Evolutionary conservation across 2,113 vertebrate species (phyloP).

Genomic region (Austrofundulus limnaeus): DNA sequence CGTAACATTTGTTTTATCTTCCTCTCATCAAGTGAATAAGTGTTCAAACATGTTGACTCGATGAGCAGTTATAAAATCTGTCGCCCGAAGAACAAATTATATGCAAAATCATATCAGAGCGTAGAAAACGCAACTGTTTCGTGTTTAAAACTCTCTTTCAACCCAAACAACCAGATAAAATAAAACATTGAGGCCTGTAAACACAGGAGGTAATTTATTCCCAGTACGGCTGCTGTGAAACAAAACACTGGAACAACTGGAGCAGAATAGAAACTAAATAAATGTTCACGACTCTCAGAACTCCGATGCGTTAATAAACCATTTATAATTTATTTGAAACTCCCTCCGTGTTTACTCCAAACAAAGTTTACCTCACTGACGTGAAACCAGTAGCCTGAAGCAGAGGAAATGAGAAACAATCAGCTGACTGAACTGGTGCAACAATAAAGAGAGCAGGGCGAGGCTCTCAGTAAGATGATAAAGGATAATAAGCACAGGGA

Average conservation of each 20-base stretch:
- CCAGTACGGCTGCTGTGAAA: neutral
- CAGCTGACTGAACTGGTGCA: slow-evolving; percentile 11
- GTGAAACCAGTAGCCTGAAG: neutral
- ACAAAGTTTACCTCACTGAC: neutral
- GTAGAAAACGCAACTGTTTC: too few species aligned
- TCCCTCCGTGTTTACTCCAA: neutral
- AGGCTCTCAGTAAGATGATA: neutral
- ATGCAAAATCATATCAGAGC: too few species aligned
- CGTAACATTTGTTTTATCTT: too few species aligned
- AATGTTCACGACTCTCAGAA: too few species aligned
- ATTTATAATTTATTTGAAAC: neutral
- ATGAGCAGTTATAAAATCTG: neutral
- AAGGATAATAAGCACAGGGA: neutral
- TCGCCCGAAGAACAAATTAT: neutral
- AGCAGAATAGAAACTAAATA: neutral
- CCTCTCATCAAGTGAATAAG: too few species aligned
- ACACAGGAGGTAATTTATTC: neutral
- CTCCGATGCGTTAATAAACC: too few species aligned
- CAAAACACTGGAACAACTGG: neutral
- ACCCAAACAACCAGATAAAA: neutral
- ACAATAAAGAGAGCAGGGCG: neutral
- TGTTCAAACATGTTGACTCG: too few species aligned
- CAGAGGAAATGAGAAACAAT: slow-evolving; percentile 14
- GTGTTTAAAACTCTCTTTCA: neutral
- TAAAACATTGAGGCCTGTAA: neutral